Percentiles rank a stretch among this genome's conserved stretches.
Evolutionary conservation across 2,797 vertebrate species (phyloP).

Genomic region (Centropyge bicolor): DNA sequence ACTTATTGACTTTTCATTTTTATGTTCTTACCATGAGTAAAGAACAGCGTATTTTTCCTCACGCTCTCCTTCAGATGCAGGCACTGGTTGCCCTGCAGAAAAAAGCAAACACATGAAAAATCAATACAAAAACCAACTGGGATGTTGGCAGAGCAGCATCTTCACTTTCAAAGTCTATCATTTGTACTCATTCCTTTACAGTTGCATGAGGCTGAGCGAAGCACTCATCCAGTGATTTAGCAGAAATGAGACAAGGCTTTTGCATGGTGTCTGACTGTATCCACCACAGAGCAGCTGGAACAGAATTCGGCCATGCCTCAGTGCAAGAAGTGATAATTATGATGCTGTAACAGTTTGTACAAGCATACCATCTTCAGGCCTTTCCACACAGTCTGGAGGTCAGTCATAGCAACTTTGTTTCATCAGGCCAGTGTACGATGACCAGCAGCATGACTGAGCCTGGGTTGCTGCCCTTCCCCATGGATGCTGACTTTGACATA

Average conservation of each 20-base stretch:
- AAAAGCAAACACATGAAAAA: background rate
- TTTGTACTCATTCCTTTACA: constrained; percentile 68
- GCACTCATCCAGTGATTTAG: constrained; percentile 26
- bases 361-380: constrained; percentile 86
- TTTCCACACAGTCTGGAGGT: constrained; percentile 85
- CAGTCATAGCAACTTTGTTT: constrained; percentile 86
- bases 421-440: constrained; percentile 86
- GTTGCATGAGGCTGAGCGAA: constrained; percentile 35
- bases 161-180: background rate
- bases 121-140: background rate
- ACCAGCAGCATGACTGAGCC: constrained; percentile 77
- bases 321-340: background rate
- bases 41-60: background rate
- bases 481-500: constrained; percentile 59
- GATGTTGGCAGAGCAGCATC: background rate
- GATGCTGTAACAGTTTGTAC: background rate
- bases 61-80: background rate
- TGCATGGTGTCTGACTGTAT: constrained; percentile 89
- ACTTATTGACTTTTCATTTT: background rate
- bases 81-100: constrained; percentile 2
- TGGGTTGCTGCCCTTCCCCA: constrained; percentile 84
- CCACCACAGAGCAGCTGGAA: constrained; percentile 70
- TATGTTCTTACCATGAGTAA: constrained; percentile 19
- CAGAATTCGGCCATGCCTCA: constrained; percentile 87
- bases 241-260: constrained; percentile 70